Evolutionary conservation across 1,140 invertebrate genomes (phyloP), one percentile per base, ranked within the genome.

Genomic region (Drosophila ambigua): DNA sequence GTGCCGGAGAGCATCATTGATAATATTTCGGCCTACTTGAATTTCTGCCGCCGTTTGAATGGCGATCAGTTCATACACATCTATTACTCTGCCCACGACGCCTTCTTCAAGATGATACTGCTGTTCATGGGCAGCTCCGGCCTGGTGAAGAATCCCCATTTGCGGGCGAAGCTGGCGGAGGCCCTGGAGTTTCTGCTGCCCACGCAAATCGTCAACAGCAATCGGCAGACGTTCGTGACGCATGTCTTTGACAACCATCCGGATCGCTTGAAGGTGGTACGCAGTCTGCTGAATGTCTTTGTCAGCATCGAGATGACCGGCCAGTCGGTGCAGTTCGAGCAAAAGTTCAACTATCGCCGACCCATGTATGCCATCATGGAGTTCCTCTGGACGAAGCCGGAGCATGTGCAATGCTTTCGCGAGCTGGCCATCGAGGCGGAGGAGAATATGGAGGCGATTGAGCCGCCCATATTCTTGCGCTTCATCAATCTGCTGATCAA

Each of bases 221-320:
- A 93, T 71, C 91, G 95, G 11, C 95, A 92, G 93, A 95, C 73
- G 92, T 96, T 84, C 94, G 96, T 90, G 11, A 83, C 91, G 0
- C 94, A 95, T 85, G 89, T 98, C 5, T 98, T 98, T 90, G 93
- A 94, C 31, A 93, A 94, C 48, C 97, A 98, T 93, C 94, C 95
- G 2, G 94, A 97, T 92, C 93, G 95, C 26, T 77, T 92, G 66
- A 77, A 96, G 93, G 94, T 98, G 71, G 94, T 96, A 15, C 92
- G 93, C 52, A 95, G 95, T 87, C 92, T 99, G 50, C 92, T 98
- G 20, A 94, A 98, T 87, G 97, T 99, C 3, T 99, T 99, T 92
- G 98, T 99, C 39, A 97, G 97, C 64, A 99, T 99, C 63, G 98
- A 99, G 93, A 98, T 98, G 96, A 99, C 98, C 2, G 98, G 98